phyloP scores from a whole-genome alignment of 2,888 invertebrate species.

The Eupithecia exiguata region DNA sequence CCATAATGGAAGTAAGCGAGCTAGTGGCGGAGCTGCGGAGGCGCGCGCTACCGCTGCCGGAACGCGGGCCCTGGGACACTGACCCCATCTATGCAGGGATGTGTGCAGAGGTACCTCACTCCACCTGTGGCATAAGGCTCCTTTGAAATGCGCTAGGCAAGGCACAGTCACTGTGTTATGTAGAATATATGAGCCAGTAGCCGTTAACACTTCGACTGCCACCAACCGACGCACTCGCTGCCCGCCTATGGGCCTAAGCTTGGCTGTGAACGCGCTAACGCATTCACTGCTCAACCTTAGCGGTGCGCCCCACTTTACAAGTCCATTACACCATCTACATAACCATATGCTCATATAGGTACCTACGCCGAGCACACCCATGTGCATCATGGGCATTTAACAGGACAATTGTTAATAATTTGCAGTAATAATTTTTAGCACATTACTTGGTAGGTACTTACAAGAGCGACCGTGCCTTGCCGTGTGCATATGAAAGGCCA shows the following conservation, averaged over 20 bases:
- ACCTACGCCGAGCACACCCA: background rate
- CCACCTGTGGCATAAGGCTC: too few species aligned
- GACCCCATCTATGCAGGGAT: conserved; percentile 93
- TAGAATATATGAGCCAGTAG: background rate
- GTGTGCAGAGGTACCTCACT: conserved; percentile 90
- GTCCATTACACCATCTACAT: background rate
- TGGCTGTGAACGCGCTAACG: too few species aligned
- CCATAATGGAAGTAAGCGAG: conserved; percentile 93
- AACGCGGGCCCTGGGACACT: conserved; percentile 91
- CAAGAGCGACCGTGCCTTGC: background rate
- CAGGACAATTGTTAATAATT: background rate
- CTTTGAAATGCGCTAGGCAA: background rate
- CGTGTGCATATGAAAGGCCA: background rate
- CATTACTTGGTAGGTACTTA: background rate
- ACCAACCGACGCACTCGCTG: background rate
- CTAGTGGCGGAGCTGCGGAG: conserved; percentile 94
- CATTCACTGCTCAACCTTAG: too few species aligned
- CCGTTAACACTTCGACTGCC: background rate
- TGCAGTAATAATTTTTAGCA: background rate
- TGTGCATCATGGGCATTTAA: too few species aligned
- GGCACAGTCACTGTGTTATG: background rate
- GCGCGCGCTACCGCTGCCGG: conserved; percentile 92
- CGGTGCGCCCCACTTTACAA: too few species aligned
- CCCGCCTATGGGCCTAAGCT: too few species aligned
- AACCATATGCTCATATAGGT: too few species aligned